Evolutionary conservation across 1,140 invertebrate genomes (phyloP).

Genomic region (Orius laevigatus): DNA sequence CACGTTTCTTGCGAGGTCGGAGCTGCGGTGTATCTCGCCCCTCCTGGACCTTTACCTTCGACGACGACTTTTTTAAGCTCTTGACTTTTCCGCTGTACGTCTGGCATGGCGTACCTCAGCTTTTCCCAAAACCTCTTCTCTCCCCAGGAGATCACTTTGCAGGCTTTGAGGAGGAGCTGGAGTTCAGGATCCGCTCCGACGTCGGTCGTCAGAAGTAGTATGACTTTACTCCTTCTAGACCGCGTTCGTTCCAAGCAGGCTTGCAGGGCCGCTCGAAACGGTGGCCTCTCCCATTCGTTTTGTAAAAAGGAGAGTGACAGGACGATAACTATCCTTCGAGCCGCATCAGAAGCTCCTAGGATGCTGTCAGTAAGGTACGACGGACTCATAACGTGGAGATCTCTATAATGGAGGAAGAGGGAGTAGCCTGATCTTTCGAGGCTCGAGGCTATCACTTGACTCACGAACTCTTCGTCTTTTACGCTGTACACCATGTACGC

Average conservation of each 20-base stretch:
- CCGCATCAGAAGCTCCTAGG: constrained; percentile 57
- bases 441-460: constrained; percentile 56
- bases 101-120: constrained; percentile 73
- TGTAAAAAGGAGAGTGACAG: constrained; percentile 55
- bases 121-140: constrained; percentile 82
- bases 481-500: constrained; percentile 76
- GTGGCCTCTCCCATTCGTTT: constrained; percentile 54
- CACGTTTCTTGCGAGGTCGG: constrained; percentile 33
- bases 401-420: constrained; percentile 56
- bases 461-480: constrained; percentile 65
- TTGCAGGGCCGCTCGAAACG: constrained; percentile 56
- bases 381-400: constrained; percentile 44
- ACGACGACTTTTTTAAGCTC: constrained; percentile 24
- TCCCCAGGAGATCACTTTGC: constrained; percentile 69
- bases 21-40: constrained; percentile 36
- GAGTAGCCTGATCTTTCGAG: constrained; percentile 58
- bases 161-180: constrained; percentile 63
- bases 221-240: constrained; percentile 47
- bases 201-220: constrained; percentile 49
- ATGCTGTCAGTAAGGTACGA: constrained; percentile 53
- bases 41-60: constrained; percentile 29
- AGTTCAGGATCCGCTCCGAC: constrained; percentile 64
- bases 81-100: constrained; percentile 28
- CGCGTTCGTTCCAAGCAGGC: constrained; percentile 28
- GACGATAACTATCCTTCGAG: constrained; percentile 50